Percentiles rank a stretch among this genome's conserved stretches.
Conservation (phyloP, 37 sponge, comb jelly and placozoan species). For the Cliona cf. orientalis region DNA sequence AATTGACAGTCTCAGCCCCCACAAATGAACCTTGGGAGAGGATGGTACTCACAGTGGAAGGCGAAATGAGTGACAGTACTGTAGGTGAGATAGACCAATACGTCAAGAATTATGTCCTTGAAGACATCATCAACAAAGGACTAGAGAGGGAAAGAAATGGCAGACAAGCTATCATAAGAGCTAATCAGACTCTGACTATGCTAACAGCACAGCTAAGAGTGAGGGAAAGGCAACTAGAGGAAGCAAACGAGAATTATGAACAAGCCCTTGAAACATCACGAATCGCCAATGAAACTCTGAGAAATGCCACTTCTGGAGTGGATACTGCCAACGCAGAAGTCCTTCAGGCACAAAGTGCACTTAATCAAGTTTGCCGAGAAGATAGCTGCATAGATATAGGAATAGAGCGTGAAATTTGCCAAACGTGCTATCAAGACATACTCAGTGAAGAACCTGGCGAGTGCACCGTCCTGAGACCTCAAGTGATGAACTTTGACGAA, state of each 20-base stretch:
- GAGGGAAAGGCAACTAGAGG: not conserved
- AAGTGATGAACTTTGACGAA: no score
- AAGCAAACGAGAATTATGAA: not conserved
- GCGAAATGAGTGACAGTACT: not conserved
- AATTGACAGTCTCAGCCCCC: slow-evolving; percentile 1
- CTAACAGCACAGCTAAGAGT: not conserved
- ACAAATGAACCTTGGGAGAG: not conserved
- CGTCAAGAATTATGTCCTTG: not conserved
- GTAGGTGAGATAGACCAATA: not conserved
- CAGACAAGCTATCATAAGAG: not conserved
- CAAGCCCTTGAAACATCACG: not conserved
- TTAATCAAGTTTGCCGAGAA: slow-evolving; percentile 4
- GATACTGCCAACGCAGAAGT: slow-evolving; percentile 5
- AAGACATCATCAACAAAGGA: not conserved
- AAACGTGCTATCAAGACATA: not conserved
- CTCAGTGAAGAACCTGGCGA: not conserved
- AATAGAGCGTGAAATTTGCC: not conserved
- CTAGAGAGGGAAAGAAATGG: not conserved
- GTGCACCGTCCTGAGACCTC: not conserved
- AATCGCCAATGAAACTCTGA: slow-evolving; percentile 3
- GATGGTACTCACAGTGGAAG: not conserved
- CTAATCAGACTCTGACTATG: not conserved
- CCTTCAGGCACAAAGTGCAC: not conserved
- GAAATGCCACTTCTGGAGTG: slow-evolving; percentile 1
- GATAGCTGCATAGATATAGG: not conserved